Conservation (phyloP, 2,888 invertebrate genomes). For the Amphimallon solstitiale region DNA sequence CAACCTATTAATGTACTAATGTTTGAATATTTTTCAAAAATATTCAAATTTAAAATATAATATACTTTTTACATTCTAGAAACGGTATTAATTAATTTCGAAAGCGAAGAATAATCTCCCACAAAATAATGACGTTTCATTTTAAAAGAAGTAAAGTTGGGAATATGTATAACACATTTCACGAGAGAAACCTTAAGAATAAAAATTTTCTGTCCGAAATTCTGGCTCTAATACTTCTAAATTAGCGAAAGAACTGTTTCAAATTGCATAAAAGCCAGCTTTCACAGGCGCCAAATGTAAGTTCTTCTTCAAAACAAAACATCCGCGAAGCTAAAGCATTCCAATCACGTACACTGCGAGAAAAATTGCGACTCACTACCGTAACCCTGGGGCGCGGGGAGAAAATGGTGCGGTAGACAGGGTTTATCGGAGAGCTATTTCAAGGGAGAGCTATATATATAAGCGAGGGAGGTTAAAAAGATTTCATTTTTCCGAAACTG, state of each 20-base stretch:
- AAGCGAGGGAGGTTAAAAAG: constrained; percentile 59
- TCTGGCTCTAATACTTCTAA: constrained; percentile 20
- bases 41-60: too few species aligned
- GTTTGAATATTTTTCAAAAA: too few species aligned
- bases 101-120: too few species aligned
- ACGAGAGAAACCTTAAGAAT: neutral
- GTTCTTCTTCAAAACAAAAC: constrained; percentile 60
- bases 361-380: constrained; percentile 64
- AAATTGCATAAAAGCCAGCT: constrained; percentile 24
- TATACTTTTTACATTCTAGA: too few species aligned
- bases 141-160: neutral
- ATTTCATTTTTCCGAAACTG: constrained; percentile 63
- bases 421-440: constrained; percentile 61
- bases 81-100: too few species aligned
- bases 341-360: constrained; percentile 64
- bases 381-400: constrained; percentile 55
- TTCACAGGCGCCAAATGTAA: constrained; percentile 44
- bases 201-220: constrained; percentile 9
- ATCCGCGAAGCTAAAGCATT: constrained; percentile 55
- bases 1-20: too few species aligned
- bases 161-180: neutral
- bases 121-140: too few species aligned
- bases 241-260: constrained; percentile 15
- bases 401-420: constrained; percentile 45
- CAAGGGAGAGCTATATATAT: constrained; percentile 59